Evolutionary conservation across 2,113 vertebrate genomes (phyloP).

Genomic region (Protomyctophum bolini): DNA sequence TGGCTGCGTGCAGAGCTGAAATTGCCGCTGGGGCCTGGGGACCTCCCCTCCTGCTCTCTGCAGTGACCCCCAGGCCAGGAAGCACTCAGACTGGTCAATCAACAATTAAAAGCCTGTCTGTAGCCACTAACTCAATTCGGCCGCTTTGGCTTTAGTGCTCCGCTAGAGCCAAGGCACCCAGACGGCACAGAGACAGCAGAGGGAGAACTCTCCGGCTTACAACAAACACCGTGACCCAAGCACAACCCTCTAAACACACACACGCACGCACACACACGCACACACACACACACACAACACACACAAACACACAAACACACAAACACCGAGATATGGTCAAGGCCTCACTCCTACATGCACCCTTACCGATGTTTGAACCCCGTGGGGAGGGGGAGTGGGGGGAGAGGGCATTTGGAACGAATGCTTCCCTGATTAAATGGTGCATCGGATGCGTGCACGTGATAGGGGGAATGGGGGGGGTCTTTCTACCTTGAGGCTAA

Average conservation of each 20-base stretch:
- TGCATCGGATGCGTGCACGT: slow-evolving; percentile 8
- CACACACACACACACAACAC: background rate
- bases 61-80: slow-evolving; percentile 71
- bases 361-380: slow-evolving; percentile 50
- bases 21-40: slow-evolving; percentile 76
- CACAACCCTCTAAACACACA: background rate
- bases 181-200: slow-evolving; percentile 66
- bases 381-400: background rate
- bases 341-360: slow-evolving; percentile 42
- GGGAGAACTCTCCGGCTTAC: slow-evolving; percentile 34
- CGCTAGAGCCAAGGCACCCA: slow-evolving; percentile 57
- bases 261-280: slow-evolving; percentile 25
- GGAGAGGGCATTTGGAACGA: background rate
- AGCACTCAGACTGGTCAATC: slow-evolving; percentile 82
- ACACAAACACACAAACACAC: too few species aligned
- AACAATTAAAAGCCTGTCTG: slow-evolving; percentile 81
- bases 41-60: slow-evolving; percentile 68
- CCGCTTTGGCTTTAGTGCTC: slow-evolving; percentile 65
- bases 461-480: slow-evolving; percentile 7
- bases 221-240: slow-evolving; percentile 49
- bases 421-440: slow-evolving; percentile 23
- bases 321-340: background rate
- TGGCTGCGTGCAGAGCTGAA: slow-evolving; percentile 55
- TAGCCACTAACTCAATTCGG: slow-evolving; percentile 79
- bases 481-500: slow-evolving; percentile 42